Percentiles rank a stretch among this genome's conserved stretches.
Evolutionary conservation across 2,888 invertebrate genomes (phyloP).

Genomic region (Helleia helle): DNA sequence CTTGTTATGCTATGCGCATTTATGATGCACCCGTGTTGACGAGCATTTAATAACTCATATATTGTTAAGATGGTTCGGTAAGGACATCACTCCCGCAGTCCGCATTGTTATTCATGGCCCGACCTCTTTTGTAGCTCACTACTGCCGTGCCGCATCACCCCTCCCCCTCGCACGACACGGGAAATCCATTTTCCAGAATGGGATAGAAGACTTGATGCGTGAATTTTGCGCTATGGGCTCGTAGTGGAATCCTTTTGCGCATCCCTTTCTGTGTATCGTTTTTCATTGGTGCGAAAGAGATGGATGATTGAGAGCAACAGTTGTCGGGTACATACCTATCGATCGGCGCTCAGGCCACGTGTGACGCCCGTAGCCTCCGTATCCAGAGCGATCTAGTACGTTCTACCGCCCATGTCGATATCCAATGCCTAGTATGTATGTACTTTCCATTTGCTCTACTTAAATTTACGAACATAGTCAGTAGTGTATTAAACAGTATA

Average conservation of each 20-base stretch:
- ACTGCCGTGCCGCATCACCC: constrained; percentile 62
- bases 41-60: no score
- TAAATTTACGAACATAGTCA: background rate
- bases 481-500: background rate
- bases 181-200: background rate
- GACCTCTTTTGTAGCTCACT: constrained; percentile 64
- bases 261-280: constrained; percentile 26
- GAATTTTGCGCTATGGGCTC: constrained; percentile 52
- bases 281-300: constrained; percentile 28
- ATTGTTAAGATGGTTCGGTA: constrained; percentile 26
- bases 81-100: constrained; percentile 69
- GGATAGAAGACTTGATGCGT: constrained; percentile 30
- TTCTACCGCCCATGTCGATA: background rate
- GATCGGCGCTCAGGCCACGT: constrained; percentile 54
- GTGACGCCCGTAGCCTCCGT: constrained; percentile 37
- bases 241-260: constrained; percentile 42
- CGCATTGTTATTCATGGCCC: constrained; percentile 69
- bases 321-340: constrained; percentile 59
- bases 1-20: no score
- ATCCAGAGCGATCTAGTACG: background rate
- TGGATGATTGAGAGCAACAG: constrained; percentile 53
- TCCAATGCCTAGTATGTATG: background rate
- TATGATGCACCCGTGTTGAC: no score
- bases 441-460: background rate
- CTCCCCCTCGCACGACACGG: constrained; percentile 28